Percentiles rank a stretch among this genome's conserved stretches.
phyloP scores from a whole-genome alignment of 2,797 vertebrate genomes.

The Sebastolobus alascanus region DNA sequence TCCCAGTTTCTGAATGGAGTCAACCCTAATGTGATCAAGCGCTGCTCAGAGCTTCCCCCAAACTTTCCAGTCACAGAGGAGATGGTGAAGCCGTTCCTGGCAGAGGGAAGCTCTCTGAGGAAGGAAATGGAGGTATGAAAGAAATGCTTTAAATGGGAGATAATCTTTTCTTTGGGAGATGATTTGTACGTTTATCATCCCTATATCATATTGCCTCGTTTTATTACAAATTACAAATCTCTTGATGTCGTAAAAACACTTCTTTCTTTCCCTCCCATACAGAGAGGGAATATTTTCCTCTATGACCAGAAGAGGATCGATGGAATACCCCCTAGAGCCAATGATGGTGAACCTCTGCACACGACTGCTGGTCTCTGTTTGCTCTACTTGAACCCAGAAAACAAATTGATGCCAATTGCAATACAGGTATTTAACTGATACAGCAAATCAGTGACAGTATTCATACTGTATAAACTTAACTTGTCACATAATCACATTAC shows the following conservation, averaged over 20 bases:
- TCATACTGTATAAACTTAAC: too few species aligned
- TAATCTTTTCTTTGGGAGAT: neutral
- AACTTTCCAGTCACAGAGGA: conserved; percentile 76
- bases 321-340: conserved; percentile 31
- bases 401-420: conserved; percentile 71
- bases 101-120: conserved; percentile 57
- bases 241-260: neutral
- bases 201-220: neutral
- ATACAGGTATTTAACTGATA: conserved; percentile 61
- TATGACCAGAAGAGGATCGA: conserved; percentile 64
- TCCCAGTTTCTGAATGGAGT: conserved; percentile 75
- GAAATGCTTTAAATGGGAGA: neutral
- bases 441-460: neutral
- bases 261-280: neutral
- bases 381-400: conserved; percentile 63
- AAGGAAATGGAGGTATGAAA: conserved; percentile 69
- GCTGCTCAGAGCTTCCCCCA: conserved; percentile 68
- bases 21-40: conserved; percentile 72
- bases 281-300: conserved; percentile 74
- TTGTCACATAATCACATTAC: neutral
- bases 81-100: conserved; percentile 73
- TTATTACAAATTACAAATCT: neutral
- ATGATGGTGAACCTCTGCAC: conserved; percentile 39
- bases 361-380: conserved; percentile 63
- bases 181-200: neutral